Base-by-base conservation (phyloP, 1,140 invertebrate species). In the Nymphalis io region DNA sequence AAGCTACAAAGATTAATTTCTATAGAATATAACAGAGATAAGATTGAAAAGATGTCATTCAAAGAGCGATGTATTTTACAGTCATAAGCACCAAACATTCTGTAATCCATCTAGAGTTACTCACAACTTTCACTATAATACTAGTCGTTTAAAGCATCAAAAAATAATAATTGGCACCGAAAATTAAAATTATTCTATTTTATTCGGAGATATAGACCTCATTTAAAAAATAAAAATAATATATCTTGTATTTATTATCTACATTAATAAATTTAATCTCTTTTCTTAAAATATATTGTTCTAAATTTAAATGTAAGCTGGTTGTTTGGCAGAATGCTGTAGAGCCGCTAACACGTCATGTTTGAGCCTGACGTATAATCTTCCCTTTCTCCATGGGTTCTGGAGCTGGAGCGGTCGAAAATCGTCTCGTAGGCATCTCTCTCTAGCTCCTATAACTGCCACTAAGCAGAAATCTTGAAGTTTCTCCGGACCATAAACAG, bases 331-430 rank as follows among this genome's bases (percentile, higher is more conserved):
- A 63, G 95, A 96, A 85, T 97, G 96, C 79, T 97, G 96, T 4
- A 98, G 93, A 12, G 97, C 97, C 0, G 97, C 97, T 12, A 98
- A 90, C 3, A 98, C 95, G 79, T 98, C 96, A 75, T 96, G 96
- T 84, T 97, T 97, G 77, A 96, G 95, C 27, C 98, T 92, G 0
- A 99, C 97, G 88, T 98, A 99, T 33, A 99, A 92, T 18, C 97
- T 93, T 0, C 98, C 98, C 81, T 97, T 97, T 61, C 96, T 96
- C 98, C 98, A 99, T 0, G 98, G 98, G 89, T 98, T 98, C 82
- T 99, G 97, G 23, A 99, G 90, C 75, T 98, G 95, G 2, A 99
- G 91, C 0, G 97, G 97, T 76, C 96, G 96, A 83, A 98, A 99
- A 84, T 99, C 98, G 78, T 99, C 98, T 12, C 97, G 93, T 1